Base-by-base conservation (phyloP, 92 coral and sea anemone species). In the Zoanthus solanderi region DNA sequence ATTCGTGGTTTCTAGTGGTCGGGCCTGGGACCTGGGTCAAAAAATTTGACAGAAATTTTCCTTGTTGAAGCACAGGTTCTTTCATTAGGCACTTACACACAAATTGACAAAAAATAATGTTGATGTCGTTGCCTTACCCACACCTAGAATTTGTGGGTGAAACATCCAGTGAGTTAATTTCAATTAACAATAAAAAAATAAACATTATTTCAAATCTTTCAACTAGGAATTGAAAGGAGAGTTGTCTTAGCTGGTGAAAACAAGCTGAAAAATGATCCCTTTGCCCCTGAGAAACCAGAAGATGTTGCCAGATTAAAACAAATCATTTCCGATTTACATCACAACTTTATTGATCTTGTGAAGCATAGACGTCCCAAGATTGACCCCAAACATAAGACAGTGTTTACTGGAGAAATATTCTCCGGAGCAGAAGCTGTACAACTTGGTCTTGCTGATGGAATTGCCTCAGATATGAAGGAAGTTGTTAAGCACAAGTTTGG, bases 381-480 rank as follows among this genome's bases (percentile, higher is more conserved):
- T 72, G 94, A 95, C 76, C 85, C 84, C 15, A 92, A 90, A 23
- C 97, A 94, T 82, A 92, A 92, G 84, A 94, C 98, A n/a, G 94
- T 91, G 8, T 95, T 95, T 57, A 84, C 94, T 17, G 98, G 98
- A 42, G 98, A 95, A 66, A 18, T 92, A 30, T 95, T 95, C 84
- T 61, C 81, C 42, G 98, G 98, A 28, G 78, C 78, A 34, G 92
- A 89, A 71, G 94, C 98, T 6, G 94, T 95, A 13, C 48, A 86
- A 4, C 88, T 95, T 57, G 98, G 98, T 17, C 87, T 95, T 56
- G 98, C 95, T 66, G 98, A 95, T 91, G 94, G 94, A 16, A 75
- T 93, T 75, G 84, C 83, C 32, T 47, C 93, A 23, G 98, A 95
- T 67, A 37, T 90, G 78, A 91, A 90, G 71, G 89, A 87, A n/a